Conservation (phyloP, 64 coral and sea anemone species). For the Stichodactyla helianthus region DNA sequence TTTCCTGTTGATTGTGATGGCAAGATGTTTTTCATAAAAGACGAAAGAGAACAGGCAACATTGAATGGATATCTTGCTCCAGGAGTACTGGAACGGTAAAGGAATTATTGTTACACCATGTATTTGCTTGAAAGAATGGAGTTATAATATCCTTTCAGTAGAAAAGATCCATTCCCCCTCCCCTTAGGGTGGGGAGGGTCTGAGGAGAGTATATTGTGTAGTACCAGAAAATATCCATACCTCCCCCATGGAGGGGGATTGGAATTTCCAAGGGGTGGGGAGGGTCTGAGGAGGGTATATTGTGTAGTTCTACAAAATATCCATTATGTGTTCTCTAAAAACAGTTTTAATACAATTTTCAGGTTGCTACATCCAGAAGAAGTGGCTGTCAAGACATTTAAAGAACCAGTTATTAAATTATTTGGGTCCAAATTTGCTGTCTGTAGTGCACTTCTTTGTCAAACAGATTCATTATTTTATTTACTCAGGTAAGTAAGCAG, state of each 20-base stretch:
- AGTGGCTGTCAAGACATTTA: slow-evolving; percentile 4
- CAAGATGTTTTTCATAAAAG: background rate
- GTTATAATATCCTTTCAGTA: background rate
- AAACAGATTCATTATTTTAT: slow-evolving; percentile 55
- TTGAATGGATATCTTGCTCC: background rate
- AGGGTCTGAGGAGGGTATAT: too few relatives aligned
- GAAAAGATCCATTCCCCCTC: background rate
- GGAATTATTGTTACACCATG: background rate
- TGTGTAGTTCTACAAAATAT: background rate
- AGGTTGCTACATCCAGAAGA: background rate
- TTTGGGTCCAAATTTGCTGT: slow-evolving; percentile 67
- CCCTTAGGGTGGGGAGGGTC: background rate
- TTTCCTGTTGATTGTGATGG: slow-evolving; percentile 1
- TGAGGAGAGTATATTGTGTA: too few relatives aligned
- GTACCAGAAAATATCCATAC: background rate
- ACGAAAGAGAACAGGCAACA: background rate
- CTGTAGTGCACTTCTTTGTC: slow-evolving; percentile 32
- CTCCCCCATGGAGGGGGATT: background rate
- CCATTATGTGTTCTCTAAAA: too few relatives aligned
- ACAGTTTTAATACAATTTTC: background rate
- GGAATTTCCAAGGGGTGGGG: background rate
- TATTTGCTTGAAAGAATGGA: background rate
- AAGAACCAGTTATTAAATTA: slow-evolving; percentile 37
- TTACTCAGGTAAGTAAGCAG: slow-evolving; percentile 40
- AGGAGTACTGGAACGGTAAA: slow-evolving; percentile 10